A percentile compares a stretch with the other conserved stretches of the same genome.
Evolutionary conservation across 2,888 invertebrate species (phyloP).

Genomic region (Epinotia demarniana): DNA sequence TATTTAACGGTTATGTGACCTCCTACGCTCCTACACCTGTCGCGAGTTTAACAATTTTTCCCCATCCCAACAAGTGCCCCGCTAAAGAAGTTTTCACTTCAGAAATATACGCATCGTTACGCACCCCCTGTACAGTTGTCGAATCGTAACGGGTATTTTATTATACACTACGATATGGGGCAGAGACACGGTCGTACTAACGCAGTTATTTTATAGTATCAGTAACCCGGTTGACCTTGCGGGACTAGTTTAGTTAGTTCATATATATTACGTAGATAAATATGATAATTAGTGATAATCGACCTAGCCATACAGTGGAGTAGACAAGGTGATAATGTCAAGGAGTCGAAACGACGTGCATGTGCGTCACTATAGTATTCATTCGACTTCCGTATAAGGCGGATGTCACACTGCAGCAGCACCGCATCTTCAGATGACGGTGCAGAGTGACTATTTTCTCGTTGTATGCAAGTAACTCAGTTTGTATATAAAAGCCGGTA

Average conservation of each 20-base stretch:
- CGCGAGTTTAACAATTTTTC: too few species aligned
- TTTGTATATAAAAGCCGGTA: too few species aligned
- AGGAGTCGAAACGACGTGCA: not conserved
- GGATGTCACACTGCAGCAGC: too few species aligned
- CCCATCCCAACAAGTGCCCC: too few species aligned
- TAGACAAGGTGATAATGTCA: conserved; percentile 10
- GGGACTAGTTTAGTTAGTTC: conserved; percentile 17
- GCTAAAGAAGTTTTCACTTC: too few species aligned
- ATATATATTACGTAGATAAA: conserved; percentile 1
- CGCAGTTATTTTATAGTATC: conserved; percentile 1
- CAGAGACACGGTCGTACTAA: not conserved
- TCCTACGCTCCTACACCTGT: too few species aligned
- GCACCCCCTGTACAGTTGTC: too few species aligned
- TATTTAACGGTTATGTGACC: too few species aligned
- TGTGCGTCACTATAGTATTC: not conserved
- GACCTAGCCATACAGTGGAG: conserved; percentile 21
- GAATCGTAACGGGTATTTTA: not conserved
- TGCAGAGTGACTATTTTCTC: too few species aligned
- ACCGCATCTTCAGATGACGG: too few species aligned
- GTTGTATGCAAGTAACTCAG: too few species aligned
- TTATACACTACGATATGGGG: not conserved
- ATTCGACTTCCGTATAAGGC: not conserved
- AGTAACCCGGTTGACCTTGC: conserved; percentile 12
- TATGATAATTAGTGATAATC: conserved; percentile 34
- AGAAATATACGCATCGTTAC: too few species aligned